Base-by-base conservation (phyloP, 2,797 vertebrate species). In the Lithobates pipiens region DNA sequence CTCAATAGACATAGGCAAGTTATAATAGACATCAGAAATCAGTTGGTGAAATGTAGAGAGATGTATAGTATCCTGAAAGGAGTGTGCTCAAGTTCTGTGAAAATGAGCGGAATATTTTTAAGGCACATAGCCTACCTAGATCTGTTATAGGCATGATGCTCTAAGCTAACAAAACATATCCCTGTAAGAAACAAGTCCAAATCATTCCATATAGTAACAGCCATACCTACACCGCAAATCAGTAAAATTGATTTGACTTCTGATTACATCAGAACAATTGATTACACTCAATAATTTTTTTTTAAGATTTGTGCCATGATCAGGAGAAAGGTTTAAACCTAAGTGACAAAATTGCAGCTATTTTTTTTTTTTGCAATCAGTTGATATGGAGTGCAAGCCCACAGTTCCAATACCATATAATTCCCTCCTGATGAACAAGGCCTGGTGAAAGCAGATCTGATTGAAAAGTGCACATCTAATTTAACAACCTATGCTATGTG, bases 291-390 rank as follows among this genome's bases (percentile, higher is more conserved):
- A 63, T 70, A 54, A 3, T 65, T 63, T 57, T 39, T 76, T 39
- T 39, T 39, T 39, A 27, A 76, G 34, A 54, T 76, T 13, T 23
- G 50, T 25, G 42, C 5, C 68, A 42, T 42, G 34, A 39, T 67
- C 77, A 67, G 46, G 18, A 39, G 42, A 77, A 88, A 18, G 63
- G 86, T 68, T 81, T 81, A 71, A 67, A 75, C 7, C 44, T 54
- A 63, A 54, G 70, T 81, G n/a, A 81, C 50, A 73, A 74, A 82
- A 81, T 72, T 81, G 71, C 69, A 81, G 79, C 50, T 54, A 81
- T 63, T 71, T 81, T 39, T 46, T 46, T 46, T 29, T 44, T 50
- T 46, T 6, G 79, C 79, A 81, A 81, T 81, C 79, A 72, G 79
- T 39, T 15, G 34, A 72, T 25, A 50, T 39, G 36, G 50, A 80